phyloP scores from a whole-genome alignment of 2,888 invertebrate species.

The Podotricha telesiphe region DNA sequence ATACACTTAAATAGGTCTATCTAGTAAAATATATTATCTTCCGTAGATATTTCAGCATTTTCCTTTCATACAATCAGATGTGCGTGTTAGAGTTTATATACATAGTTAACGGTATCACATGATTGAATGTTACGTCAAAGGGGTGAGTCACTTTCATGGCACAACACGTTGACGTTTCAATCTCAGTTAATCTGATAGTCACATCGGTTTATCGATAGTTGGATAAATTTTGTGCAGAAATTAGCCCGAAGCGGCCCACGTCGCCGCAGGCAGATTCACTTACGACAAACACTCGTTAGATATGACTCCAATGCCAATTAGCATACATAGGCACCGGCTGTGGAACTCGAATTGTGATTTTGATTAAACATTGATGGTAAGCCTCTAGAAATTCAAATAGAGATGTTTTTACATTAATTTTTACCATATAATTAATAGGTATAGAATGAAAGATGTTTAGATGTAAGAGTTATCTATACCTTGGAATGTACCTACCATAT shows the following conservation, averaged over 20 bases:
- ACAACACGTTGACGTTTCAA: slow-evolving; percentile 37
- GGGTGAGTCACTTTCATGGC: slow-evolving; percentile 34
- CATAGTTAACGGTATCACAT: slow-evolving; percentile 20
- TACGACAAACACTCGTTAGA: slow-evolving; percentile 47
- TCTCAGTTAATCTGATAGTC: slow-evolving; percentile 37
- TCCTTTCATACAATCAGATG: background rate
- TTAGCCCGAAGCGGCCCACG: slow-evolving; percentile 42
- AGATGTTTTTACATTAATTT: background rate
- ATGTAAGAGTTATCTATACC: too few species aligned
- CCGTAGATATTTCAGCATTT: background rate
- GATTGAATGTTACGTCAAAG: slow-evolving; percentile 33
- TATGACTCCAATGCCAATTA: slow-evolving; percentile 49
- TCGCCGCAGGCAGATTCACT: slow-evolving; percentile 46
- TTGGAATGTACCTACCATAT: too few species aligned
- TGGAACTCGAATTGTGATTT: slow-evolving; percentile 33
- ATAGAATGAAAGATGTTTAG: too few species aligned
- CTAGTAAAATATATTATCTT: too few species aligned
- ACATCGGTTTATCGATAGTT: slow-evolving; percentile 40
- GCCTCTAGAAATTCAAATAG: background rate
- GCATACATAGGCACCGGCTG: slow-evolving; percentile 40
- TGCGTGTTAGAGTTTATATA: slow-evolving; percentile 4
- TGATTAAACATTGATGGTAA: slow-evolving; percentile 14
- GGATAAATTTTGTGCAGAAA: slow-evolving; percentile 44
- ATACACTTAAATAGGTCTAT: too few species aligned
- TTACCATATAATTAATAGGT: background rate